A percentile compares a stretch with the other conserved stretches of the same genome.
Conservation (phyloP, 2,888 invertebrate genomes). For the Drosophila atripex region DNA sequence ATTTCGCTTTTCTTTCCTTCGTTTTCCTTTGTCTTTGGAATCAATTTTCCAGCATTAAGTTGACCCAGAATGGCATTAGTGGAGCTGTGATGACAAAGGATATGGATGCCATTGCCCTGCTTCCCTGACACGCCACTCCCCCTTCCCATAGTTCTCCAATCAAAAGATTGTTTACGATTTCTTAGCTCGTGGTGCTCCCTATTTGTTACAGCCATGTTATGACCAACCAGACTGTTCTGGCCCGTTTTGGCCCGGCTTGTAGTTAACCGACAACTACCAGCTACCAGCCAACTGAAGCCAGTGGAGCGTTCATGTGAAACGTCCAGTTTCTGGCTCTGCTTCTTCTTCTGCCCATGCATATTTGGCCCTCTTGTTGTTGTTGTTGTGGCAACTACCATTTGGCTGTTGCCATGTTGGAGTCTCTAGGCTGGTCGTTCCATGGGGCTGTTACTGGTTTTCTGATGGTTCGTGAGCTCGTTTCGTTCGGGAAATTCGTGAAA, state of each 20-base stretch:
- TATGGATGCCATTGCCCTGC: no score
- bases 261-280: conserved; percentile 23
- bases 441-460: conserved; percentile 27
- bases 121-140: no score
- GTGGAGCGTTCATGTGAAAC: conserved; percentile 81
- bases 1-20: conserved; percentile 4
- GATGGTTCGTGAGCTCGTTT: conserved; percentile 62
- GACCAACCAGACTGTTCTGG: conserved; percentile 1
- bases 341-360: conserved; percentile 22
- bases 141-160: no score
- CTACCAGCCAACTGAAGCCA: conserved; percentile 64
- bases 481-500: conserved; percentile 61
- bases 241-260: conserved; percentile 11
- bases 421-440: conserved; percentile 16
- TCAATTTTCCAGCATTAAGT: conserved; percentile 8
- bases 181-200: conserved; percentile 4
- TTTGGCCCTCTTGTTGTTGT: conserved; percentile 22
- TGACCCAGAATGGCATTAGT: conserved; percentile 26
- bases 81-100: conserved; percentile 23
- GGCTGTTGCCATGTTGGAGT: conserved; percentile 30
- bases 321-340: conserved; percentile 70
- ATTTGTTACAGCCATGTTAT: neutral
- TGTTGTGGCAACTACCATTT: conserved; percentile 13
- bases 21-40: neutral
- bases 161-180: neutral